A percentile compares a stretch with the other conserved stretches of the same genome.
Evolutionary conservation across 1,140 invertebrate genomes (phyloP).

Genomic region (Hermatobates lingyangjiaoensis): DNA sequence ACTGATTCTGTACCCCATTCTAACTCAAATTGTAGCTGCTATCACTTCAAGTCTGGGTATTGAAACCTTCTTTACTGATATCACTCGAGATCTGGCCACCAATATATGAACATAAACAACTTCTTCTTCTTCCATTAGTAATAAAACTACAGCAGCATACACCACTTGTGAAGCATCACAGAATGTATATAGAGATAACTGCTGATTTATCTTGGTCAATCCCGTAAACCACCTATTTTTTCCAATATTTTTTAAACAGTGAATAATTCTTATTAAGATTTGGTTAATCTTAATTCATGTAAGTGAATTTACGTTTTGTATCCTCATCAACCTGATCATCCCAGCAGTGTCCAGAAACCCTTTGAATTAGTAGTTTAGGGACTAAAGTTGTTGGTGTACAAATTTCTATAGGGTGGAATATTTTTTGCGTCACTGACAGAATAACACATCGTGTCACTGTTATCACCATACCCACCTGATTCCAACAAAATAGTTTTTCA

Average conservation of each 20-base stretch:
- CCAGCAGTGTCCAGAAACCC: slow-evolving; percentile 15
- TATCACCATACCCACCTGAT: slow-evolving; percentile 16
- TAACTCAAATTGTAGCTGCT: background rate
- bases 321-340: slow-evolving; percentile 8
- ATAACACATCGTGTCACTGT: slow-evolving; percentile 2
- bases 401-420: slow-evolving; percentile 22
- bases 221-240: too few species aligned
- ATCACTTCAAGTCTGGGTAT: background rate
- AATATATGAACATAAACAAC: background rate
- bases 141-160: background rate
- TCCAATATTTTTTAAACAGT: background rate
- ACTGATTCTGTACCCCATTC: slow-evolving; percentile 2
- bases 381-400: slow-evolving; percentile 16
- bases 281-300: background rate
- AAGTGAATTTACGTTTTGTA: background rate
- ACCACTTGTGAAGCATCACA: background rate
- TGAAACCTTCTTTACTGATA: background rate
- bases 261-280: too few species aligned
- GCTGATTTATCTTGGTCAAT: background rate
- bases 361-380: slow-evolving; percentile 20
- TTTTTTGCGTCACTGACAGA: background rate
- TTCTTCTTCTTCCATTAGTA: background rate
- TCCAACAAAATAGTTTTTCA: slow-evolving; percentile 8
- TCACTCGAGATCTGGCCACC: background rate
- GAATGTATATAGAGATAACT: background rate